These are phyloP conservation scores for Elysia chlorotica DNA, from an alignment of 1,140 invertebrate genomes.

Conservation along the genomic window DNA sequence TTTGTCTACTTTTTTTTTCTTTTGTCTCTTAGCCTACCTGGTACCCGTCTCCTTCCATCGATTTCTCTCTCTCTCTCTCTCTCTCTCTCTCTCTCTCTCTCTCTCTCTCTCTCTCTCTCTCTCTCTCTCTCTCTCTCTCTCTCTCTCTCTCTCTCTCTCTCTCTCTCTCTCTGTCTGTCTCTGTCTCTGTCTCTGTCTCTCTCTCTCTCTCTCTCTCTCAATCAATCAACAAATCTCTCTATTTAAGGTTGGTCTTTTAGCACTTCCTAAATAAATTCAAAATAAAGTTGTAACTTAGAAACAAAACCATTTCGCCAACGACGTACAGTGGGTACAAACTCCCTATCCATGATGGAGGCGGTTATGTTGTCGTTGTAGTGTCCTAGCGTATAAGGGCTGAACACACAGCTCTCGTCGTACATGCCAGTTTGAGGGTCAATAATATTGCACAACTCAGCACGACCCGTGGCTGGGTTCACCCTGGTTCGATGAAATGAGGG, in stretches of 20 bases:
- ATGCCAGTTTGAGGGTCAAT: constrained; percentile 32
- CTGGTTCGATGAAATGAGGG: background rate
- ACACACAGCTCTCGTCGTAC: constrained; percentile 32
- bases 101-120: no score
- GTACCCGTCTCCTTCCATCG: no score
- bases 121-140: no score
- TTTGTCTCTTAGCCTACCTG: no score
- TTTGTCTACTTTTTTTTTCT: no score
- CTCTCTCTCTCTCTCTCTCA: background rate
- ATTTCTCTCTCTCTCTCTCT: no score
- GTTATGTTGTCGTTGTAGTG: constrained; percentile 16
- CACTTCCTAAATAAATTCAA: no score
- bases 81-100: no score
- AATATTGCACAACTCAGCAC: background rate
- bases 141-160: background rate
- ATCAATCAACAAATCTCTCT: background rate
- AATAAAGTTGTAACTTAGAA: no score
- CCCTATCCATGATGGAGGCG: constrained; percentile 41
- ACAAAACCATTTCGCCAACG: background rate
- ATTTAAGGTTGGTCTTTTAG: no score
- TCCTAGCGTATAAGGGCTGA: constrained; percentile 23
- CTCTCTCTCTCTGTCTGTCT: background rate
- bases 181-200: background rate
- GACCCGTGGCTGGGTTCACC: constrained; percentile 16
- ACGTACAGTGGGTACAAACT: constrained; percentile 4